Evolutionary conservation across 2,888 invertebrate species (phyloP).

Genomic region (Ceramica pisi): DNA sequence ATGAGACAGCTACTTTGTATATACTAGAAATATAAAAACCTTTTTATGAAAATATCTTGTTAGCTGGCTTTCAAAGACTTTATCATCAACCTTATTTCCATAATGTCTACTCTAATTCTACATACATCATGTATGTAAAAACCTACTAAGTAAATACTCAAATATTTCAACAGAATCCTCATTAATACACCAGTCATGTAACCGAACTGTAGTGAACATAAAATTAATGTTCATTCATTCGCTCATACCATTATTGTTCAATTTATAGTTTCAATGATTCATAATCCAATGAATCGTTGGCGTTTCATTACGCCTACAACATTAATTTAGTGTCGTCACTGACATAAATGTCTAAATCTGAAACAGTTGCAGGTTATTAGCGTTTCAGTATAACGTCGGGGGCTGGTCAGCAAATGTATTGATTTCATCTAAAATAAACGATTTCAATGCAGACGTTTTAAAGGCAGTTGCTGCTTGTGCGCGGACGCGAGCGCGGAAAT

Average conservation of each 20-base stretch:
- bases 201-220: slow-evolving; percentile 11
- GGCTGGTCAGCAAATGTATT: slow-evolving; percentile 60
- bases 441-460: slow-evolving; percentile 58
- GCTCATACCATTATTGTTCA: slow-evolving; percentile 17
- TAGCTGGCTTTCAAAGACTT: background rate
- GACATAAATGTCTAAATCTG: slow-evolving; percentile 7
- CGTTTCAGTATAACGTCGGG: slow-evolving; percentile 34
- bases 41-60: background rate
- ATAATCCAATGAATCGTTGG: slow-evolving; percentile 12
- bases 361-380: slow-evolving; percentile 30
- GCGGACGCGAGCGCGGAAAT: background rate
- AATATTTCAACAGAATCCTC: slow-evolving; percentile 14
- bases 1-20: slow-evolving; percentile 21
- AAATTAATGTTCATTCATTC: slow-evolving; percentile 21
- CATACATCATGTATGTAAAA: background rate
- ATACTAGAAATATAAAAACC: background rate
- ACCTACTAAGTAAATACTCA: background rate
- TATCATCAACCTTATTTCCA: background rate
- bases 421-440: slow-evolving; percentile 69
- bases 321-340: slow-evolving; percentile 10
- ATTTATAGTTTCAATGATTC: slow-evolving; percentile 32
- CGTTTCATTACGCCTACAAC: slow-evolving; percentile 1
- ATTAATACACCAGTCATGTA: slow-evolving; percentile 8
- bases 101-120: background rate
- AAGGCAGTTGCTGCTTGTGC: background rate